Evolutionary conservation across 2,113 vertebrate species (phyloP).

Genomic region (Upupa epops): DNA sequence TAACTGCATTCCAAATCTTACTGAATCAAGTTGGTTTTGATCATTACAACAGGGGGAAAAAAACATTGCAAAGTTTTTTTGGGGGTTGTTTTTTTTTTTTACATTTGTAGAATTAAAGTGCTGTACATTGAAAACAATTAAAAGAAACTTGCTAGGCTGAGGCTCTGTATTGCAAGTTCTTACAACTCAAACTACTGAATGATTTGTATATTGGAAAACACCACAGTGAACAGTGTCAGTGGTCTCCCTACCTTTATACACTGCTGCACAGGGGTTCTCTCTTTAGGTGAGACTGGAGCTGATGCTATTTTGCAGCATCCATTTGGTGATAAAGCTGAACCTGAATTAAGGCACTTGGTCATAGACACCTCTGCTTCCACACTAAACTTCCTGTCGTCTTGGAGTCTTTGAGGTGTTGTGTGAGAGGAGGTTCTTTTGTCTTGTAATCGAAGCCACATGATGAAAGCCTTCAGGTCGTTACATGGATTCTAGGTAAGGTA

Average conservation of each 20-base stretch:
- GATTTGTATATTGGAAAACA: neutral
- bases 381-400: no score
- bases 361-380: neutral
- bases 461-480: neutral
- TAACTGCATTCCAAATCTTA: slow-evolving; percentile 40
- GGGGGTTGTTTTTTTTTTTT: neutral
- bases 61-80: slow-evolving; percentile 37
- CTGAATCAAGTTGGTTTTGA: slow-evolving; percentile 42
- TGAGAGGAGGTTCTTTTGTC: neutral
- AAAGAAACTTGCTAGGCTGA: slow-evolving; percentile 69
- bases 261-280: neutral
- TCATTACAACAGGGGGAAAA: slow-evolving; percentile 1
- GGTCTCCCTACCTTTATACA: neutral
- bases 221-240: neutral
- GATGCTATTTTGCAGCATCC: neutral
- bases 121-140: slow-evolving; percentile 69
- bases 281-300: neutral
- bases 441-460: neutral
- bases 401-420: neutral
- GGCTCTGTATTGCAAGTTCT: slow-evolving; percentile 69
- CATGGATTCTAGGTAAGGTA: neutral
- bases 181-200: slow-evolving; percentile 1
- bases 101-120: slow-evolving; percentile 69
- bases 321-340: neutral
- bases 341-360: neutral